Base-by-base conservation (phyloP, 2,888 invertebrate genomes). In the Teleiodes luculella region DNA sequence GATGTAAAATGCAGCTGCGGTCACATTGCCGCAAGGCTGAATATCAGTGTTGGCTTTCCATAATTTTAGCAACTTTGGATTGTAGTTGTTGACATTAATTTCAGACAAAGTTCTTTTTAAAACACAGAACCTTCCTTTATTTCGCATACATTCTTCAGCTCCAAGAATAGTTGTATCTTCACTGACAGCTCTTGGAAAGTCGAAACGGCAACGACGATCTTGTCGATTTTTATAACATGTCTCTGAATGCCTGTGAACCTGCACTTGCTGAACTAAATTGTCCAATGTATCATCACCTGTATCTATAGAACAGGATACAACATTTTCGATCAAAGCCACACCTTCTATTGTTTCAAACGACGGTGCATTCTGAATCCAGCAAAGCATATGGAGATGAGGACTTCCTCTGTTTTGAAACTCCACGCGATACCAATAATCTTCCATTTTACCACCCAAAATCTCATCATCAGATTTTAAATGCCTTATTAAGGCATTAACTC, bases 91-190 rank as follows among this genome's bases (percentile, higher is more conserved):
- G 5, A 53, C 24, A 33, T 36, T 33, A 5, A n/a, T 6, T 36
- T 53, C 53, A n/a, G 8, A 30, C 10, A 16, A 4, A 30, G 30
- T 36, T 53, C 53, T 47, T 31, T 39, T 37, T 2, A 53, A 45
- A 37, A 53, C 24, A 35, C 43, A 54, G 60, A 36, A 30, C 56
- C 53, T 45, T 4, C 71, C 70, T 24, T 67, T 66, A 47, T 74
- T 75, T 6, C 11, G 8, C 16, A 74, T 46, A 31, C 63, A 59
- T 58, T 69, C 66, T 57, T 76, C 70, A 4, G 72, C 62, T 3
- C 55, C 65, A 55, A 66, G 53, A 28, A 62, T 65, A 13, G 63
- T 30, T 0, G 70, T 70, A 0, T 36, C 48, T 8, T 58, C 56
- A 58, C 65, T 62, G 52, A 20, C 16, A n/a, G 57, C 56, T 45